Conservation (phyloP, 2,888 invertebrate genomes). For the Tipula helvola region DNA sequence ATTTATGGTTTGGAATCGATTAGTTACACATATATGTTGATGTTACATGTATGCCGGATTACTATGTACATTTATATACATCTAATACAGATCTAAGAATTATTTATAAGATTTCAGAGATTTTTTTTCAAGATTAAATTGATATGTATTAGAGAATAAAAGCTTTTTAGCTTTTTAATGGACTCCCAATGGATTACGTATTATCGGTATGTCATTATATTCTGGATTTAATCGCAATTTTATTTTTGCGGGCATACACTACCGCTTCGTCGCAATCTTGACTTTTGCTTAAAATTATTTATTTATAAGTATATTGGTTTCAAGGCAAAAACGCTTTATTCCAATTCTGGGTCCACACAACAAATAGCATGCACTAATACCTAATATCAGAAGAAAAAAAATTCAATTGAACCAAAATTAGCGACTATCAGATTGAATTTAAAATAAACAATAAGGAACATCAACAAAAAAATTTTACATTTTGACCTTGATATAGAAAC, state of each 20-base stretch:
- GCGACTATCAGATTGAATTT: too few relatives aligned
- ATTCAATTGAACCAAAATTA: too few relatives aligned
- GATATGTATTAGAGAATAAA: neutral
- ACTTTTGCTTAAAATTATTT: too few relatives aligned
- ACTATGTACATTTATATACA: neutral
- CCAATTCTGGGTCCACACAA: too few relatives aligned
- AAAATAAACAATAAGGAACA: too few relatives aligned
- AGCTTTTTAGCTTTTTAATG: neutral
- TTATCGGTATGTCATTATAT: neutral
- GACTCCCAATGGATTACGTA: neutral
- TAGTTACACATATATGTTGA: neutral
- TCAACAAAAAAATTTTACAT: too few relatives aligned
- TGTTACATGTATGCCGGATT: neutral
- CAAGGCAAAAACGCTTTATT: too few relatives aligned
- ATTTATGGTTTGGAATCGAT: neutral
- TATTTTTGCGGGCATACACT: neutral
- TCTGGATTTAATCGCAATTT: neutral
- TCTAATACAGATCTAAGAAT: neutral
- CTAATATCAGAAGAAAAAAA: too few relatives aligned
- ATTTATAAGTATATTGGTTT: too few relatives aligned
- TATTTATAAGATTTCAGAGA: neutral
- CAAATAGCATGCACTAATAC: too few relatives aligned
- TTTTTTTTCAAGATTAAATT: neutral
- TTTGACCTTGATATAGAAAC: too few relatives aligned
- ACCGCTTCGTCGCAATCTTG: too few relatives aligned